Conservation (phyloP, 2,888 invertebrate genomes). For the Tetragonisca angustula region DNA sequence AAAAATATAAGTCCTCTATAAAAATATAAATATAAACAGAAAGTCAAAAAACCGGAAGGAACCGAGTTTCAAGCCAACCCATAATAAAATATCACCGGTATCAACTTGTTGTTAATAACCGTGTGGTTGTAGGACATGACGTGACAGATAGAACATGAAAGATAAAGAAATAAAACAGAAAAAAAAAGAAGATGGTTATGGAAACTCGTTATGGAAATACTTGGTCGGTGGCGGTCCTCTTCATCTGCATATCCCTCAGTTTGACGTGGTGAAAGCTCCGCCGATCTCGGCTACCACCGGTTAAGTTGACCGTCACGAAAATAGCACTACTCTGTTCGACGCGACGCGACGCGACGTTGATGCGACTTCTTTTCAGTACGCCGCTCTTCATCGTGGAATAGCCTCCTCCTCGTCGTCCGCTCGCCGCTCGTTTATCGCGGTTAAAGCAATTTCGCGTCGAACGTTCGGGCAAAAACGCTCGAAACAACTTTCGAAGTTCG, state of each 20-base stretch:
- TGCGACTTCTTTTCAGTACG: constrained; percentile 55
- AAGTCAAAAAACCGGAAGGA: rapidly evolving
- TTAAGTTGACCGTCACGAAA: constrained; percentile 60
- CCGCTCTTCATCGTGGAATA: constrained; percentile 40
- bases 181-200: not conserved
- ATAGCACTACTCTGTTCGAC: constrained; percentile 50
- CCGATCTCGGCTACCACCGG: constrained; percentile 49
- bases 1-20: too few relatives aligned
- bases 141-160: too few relatives aligned
- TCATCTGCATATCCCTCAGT: constrained; percentile 41
- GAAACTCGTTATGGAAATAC: constrained; percentile 59
- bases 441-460: constrained; percentile 38
- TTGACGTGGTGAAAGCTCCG: constrained; percentile 56
- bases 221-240: constrained; percentile 50
- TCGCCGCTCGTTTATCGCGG: constrained; percentile 13
- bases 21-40: too few relatives aligned
- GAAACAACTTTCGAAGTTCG: not conserved
- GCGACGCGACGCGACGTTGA: constrained; percentile 20
- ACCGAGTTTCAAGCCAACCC: too few relatives aligned
- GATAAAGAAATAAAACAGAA: too few relatives aligned
- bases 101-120: too few relatives aligned
- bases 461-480: not conserved
- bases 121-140: too few relatives aligned
- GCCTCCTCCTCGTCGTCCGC: constrained; percentile 8
- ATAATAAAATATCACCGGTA: too few relatives aligned